phyloP scores from a whole-genome alignment of 2,888 invertebrate genomes.

The Patella pellucida region DNA sequence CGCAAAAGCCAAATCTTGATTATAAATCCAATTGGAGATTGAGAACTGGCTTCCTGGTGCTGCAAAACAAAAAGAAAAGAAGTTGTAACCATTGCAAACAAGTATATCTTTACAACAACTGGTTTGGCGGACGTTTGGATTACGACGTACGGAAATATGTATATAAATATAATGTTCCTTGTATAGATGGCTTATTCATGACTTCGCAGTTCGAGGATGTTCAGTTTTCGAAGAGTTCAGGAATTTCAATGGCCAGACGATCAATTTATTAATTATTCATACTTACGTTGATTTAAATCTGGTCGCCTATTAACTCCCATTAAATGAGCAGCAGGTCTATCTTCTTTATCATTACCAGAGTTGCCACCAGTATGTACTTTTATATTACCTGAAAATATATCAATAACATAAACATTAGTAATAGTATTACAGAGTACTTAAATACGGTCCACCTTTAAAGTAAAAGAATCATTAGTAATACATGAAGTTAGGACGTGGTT shows the following conservation, averaged over 20 bases:
- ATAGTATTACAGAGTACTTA: background rate
- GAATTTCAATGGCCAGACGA: background rate
- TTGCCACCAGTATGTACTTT: constrained; percentile 35
- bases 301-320: constrained; percentile 44
- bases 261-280: background rate
- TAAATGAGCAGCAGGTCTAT: constrained; percentile 46
- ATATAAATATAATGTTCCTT: too few species aligned
- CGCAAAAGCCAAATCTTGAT: constrained; percentile 60
- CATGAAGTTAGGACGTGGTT: too few species aligned
- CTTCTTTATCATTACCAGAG: constrained; percentile 23
- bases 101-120: too few species aligned
- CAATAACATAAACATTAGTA: background rate
- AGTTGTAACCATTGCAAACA: too few species aligned
- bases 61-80: constrained; percentile 33
- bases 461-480: too few species aligned
- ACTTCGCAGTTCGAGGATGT: too few species aligned
- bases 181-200: too few species aligned
- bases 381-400: constrained; percentile 46
- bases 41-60: constrained; percentile 57
- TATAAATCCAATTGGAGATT: constrained; percentile 54
- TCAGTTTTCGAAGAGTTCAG: background rate
- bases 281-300: constrained; percentile 41
- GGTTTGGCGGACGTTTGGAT: too few species aligned
- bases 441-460: too few species aligned
- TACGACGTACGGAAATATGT: too few species aligned